Conservation (phyloP, 2,888 invertebrate genomes). For the Ferrisia virgata region DNA sequence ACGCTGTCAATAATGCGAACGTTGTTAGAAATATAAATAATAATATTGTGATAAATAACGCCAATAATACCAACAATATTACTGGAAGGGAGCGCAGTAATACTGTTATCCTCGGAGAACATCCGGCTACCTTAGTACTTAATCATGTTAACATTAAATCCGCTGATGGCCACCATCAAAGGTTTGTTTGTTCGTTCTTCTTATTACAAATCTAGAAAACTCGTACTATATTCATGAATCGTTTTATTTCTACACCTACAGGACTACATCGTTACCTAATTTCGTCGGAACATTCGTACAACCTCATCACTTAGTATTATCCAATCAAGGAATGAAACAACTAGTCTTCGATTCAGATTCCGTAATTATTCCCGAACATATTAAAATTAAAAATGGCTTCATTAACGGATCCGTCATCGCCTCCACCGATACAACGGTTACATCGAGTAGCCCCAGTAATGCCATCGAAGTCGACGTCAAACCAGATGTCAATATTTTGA, state of each 20-base stretch:
- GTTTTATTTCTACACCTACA: slow-evolving; percentile 46
- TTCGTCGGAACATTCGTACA: slow-evolving; percentile 57
- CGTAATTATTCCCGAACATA: slow-evolving; percentile 38
- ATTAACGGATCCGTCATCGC: slow-evolving; percentile 35
- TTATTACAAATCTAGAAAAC: not conserved
- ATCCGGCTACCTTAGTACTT: slow-evolving; percentile 58
- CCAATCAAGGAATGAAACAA: slow-evolving; percentile 46
- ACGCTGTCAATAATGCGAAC: not conserved
- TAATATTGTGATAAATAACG: slow-evolving; percentile 46
- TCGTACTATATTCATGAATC: not conserved
- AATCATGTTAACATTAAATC: slow-evolving; percentile 56
- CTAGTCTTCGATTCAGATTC: slow-evolving; percentile 41
- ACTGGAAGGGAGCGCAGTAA: slow-evolving; percentile 48
- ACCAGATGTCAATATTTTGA: not conserved
- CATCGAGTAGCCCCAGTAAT: not conserved
- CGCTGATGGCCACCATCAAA: slow-evolving; percentile 39
- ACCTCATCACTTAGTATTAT: slow-evolving; percentile 49
- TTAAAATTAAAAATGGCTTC: slow-evolving; percentile 8
- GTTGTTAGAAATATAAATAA: slow-evolving; percentile 39
- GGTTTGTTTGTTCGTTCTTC: no score
- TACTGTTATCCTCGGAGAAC: slow-evolving; percentile 48
- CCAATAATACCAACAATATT: slow-evolving; percentile 48
- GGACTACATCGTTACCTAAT: slow-evolving; percentile 61
- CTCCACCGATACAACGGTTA: slow-evolving; percentile 38
- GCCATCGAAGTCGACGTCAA: not conserved